phyloP scores from a whole-genome alignment of 2,113 vertebrate species.

The Dasyornis broadbenti region DNA sequence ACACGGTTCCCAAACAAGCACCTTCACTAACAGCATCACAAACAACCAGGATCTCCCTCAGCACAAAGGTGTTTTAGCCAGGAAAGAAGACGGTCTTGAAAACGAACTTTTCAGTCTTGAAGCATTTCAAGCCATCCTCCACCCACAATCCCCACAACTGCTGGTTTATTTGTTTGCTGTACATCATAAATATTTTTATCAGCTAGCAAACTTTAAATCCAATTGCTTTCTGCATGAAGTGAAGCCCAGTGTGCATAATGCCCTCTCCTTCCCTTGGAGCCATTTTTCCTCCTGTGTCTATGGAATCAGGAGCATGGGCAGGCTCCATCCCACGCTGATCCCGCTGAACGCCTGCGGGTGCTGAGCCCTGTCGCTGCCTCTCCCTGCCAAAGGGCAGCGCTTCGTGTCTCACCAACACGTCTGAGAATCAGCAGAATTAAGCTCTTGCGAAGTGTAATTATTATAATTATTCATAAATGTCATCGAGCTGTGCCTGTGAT shows the following conservation, averaged over 20 bases:
- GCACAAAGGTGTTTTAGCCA: background rate
- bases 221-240: background rate
- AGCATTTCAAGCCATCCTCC: background rate
- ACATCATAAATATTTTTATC: background rate
- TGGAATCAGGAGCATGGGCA: rapidly evolving
- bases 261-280: background rate
- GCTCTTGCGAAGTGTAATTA: background rate
- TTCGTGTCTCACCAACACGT: rapidly evolving
- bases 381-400: background rate
- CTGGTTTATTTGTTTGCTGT: background rate
- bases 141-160: rapidly evolving
- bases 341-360: rapidly evolving
- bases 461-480: constrained; percentile 11
- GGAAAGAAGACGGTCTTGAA: background rate
- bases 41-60: rapidly evolving
- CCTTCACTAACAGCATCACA: background rate
- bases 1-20: background rate
- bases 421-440: background rate
- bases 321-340: rapidly evolving
- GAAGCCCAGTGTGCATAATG: background rate
- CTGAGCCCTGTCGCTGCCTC: background rate
- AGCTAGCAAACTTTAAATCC: background rate
- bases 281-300: background rate
- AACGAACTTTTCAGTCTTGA: background rate
- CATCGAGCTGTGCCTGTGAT: background rate